phyloP scores from a whole-genome alignment of 2,797 vertebrate species.

The Mionectes olivaceus region DNA sequence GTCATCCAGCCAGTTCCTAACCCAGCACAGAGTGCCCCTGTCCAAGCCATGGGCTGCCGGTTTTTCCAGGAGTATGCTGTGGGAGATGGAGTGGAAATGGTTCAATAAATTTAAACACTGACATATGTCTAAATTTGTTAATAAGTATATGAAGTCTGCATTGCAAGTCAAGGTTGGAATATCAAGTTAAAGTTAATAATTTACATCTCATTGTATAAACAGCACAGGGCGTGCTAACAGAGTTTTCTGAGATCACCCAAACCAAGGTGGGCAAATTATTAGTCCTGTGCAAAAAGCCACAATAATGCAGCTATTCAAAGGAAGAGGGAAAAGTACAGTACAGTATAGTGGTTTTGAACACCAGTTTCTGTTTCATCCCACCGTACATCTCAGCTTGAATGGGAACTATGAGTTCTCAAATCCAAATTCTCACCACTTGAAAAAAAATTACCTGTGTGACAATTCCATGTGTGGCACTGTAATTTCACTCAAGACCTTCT shows the following conservation, averaged over 20 bases:
- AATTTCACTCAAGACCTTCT: neutral
- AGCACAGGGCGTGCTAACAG: neutral
- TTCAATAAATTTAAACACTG: neutral
- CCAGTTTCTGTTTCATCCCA: neutral
- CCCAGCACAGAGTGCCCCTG: no score
- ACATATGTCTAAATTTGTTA: neutral
- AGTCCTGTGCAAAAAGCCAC: neutral
- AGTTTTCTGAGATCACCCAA: neutral
- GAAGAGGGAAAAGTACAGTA: neutral
- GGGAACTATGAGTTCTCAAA: neutral
- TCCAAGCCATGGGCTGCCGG: no score
- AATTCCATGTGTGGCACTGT: neutral
- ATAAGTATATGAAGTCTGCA: neutral
- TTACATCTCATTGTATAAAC: neutral
- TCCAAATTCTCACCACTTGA: neutral
- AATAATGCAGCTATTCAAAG: neutral
- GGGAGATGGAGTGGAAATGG: neutral
- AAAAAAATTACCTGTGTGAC: fast-evolving
- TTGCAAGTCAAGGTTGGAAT: neutral
- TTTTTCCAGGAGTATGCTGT: no score
- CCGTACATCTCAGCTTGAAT: neutral
- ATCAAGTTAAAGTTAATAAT: neutral
- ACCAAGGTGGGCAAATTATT: neutral
- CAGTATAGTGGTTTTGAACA: neutral
- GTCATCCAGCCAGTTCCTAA: no score